Base-by-base conservation (phyloP, 2,888 invertebrate genomes). In the Cheilosia soror region DNA sequence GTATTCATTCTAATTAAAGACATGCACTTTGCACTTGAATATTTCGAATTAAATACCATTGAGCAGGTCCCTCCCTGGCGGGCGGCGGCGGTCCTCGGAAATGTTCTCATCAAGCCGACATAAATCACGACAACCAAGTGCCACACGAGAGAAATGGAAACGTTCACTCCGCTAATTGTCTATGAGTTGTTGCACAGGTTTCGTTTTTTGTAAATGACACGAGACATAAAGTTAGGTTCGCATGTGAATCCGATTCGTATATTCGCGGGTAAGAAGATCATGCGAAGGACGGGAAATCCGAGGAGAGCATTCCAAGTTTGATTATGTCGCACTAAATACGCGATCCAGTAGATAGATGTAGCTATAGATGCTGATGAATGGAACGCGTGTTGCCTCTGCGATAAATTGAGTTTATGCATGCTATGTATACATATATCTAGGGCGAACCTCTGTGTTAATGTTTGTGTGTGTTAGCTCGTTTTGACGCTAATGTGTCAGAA, bases 1-100 rank as follows among this genome's bases (percentile, higher is more conserved):
- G 42, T 58, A 47, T 63, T 40, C 31, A 33, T 20, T 27, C 58
- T 81, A 69, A 81, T 76, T 76, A 81, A 65, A 76, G 69, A 51
- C 69, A 76, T 76, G 69, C 75, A 62, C 75, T 80, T 75, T 69
- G 62, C 76, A 81, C 63, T 81, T 76, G 69, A 69, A 81, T 63
- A 53, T 58, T 68, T 49, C 47, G 15, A 65, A 55, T 60, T 31
- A 37, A 73, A 80, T 73, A 47, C 51, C 20, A 15, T 9, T 13
- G 25, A 51, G 20, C 20, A 20, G 20, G 31, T 40, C 47, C 47
- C 55, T 13, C 42, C n/a, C 15, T 47, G 15, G 47, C 47, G 15
- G 0, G 1, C 6, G 9, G 11, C 2, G 25, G 11, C 27, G 25
- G 11, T 20, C 44, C 55, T 53, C 40, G 47, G 7, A 20, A 47